These are phyloP conservation scores for Drosophila oshimai DNA, from an alignment of 1,140 invertebrate genomes.

Conservation along the genomic window DNA sequence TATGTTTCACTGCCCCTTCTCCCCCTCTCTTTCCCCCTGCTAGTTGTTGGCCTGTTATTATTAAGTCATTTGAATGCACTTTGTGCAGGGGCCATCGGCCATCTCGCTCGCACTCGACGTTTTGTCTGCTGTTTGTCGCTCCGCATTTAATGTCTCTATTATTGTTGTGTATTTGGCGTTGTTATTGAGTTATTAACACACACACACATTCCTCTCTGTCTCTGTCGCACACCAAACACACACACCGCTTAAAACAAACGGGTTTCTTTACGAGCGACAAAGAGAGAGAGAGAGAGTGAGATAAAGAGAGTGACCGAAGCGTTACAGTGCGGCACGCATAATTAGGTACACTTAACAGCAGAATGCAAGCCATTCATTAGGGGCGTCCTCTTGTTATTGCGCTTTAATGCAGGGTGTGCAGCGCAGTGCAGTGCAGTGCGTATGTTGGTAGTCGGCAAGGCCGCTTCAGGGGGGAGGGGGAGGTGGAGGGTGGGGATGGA, in stretches of 20 bases:
- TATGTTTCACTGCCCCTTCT: constrained; percentile 34
- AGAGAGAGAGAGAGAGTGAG: not conserved
- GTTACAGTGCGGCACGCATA: constrained; percentile 69
- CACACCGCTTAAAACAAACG: constrained; percentile 58
- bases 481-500: too few species aligned
- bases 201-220: constrained; percentile 40
- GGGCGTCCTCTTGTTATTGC: constrained; percentile 61
- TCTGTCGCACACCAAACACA: not conserved
- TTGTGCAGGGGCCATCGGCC: constrained; percentile 28
- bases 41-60: constrained; percentile 68
- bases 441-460: constrained; percentile 30
- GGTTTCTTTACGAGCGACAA: constrained; percentile 23
- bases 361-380: constrained; percentile 68
- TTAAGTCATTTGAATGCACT: constrained; percentile 81
- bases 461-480: not conserved
- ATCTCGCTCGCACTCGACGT: constrained; percentile 15
- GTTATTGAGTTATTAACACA: constrained; percentile 77
- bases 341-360: constrained; percentile 75
- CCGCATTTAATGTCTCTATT: constrained; percentile 76
- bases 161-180: constrained; percentile 74
- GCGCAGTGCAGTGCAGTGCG: constrained; percentile 2
- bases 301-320: constrained; percentile 2
- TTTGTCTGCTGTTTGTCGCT: constrained; percentile 50
- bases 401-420: constrained; percentile 21
- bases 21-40: not conserved